Percentiles rank a stretch among this genome's conserved stretches.
Evolutionary conservation across 92 coral and sea anemone genomes (phyloP).

Genomic region (Umimayanthus chanpuru): DNA sequence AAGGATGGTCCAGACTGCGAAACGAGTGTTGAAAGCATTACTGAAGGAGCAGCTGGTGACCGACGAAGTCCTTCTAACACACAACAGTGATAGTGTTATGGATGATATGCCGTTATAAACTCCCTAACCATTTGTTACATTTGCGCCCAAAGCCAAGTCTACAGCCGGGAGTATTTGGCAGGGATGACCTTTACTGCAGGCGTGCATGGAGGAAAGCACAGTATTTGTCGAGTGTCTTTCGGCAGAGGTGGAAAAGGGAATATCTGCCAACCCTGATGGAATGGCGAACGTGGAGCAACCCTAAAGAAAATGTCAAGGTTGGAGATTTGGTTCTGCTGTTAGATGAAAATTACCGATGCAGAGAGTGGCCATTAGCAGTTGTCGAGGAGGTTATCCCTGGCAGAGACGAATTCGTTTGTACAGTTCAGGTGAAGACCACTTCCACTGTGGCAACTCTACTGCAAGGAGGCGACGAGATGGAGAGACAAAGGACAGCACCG

Average conservation of each 20-base stretch:
- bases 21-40: too few species aligned
- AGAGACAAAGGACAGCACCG: too few species aligned
- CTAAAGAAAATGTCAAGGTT: slow-evolving; percentile 35
- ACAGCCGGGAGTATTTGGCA: slow-evolving; percentile 48
- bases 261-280: slow-evolving; percentile 37
- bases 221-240: slow-evolving; percentile 55
- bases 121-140: slow-evolving; percentile 55
- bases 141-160: slow-evolving; percentile 32
- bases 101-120: slow-evolving; percentile 46
- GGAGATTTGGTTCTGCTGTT: slow-evolving; percentile 51
- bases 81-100: too few species aligned
- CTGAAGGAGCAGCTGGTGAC: too few species aligned
- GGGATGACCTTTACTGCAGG: slow-evolving; percentile 43
- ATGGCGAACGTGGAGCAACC: slow-evolving; percentile 51
- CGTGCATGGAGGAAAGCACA: slow-evolving; percentile 72
- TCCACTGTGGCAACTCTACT: too few species aligned
- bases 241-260: slow-evolving; percentile 54
- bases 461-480: too few species aligned
- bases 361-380: slow-evolving; percentile 56
- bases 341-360: slow-evolving; percentile 46
- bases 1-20: too few species aligned
- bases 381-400: slow-evolving; percentile 35
- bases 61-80: too few species aligned
- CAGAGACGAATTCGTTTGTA: too few species aligned
- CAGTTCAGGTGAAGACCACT: too few species aligned